Base-by-base conservation (phyloP, 2,888 invertebrate species). In the Athalia cordata region DNA sequence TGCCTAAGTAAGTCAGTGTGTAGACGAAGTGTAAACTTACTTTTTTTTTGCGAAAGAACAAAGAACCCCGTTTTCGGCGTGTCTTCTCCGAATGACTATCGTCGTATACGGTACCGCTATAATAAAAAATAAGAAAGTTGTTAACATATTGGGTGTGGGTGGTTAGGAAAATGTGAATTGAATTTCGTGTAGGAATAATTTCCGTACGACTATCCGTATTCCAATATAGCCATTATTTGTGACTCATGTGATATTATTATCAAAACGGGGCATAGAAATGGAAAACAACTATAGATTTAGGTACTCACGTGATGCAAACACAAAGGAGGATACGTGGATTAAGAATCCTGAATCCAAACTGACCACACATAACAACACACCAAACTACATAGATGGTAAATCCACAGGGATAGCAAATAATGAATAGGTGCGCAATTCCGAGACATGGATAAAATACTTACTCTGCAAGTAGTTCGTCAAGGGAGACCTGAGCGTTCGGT, bases 41-140 rank as follows among this genome's bases (percentile, higher is more conserved):
- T 93, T 97, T 96, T 91, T 97, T 97, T 91, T 97, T 97, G 83
- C 97, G 94, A 89, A 97, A 97, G 93, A 97, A 97, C 79, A 97
- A 91, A 83, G 97, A 97, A 77, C 97, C 97, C 74, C 97, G 92
- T 91, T 97, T 97, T 84, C 96, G 93, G 85, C 97, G 92, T 65
- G 88, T 89, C 88, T 97, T 97, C 87, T 96, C 96, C 29, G 96
- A 94, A 88, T 95, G 95, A 86, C 95, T 95, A 86, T 95, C 95
- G 84, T 94, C 92, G 79, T 91, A 91, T 8, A 83, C 85, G 43
- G 84, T 81, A 43, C 87, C 86, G 82, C 86, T 88, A 74, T 4
- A 65, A 77, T 49, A 50, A 13, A 29, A 45, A 61, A 11, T 11
- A 2, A 29, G 29, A 2, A 29, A 29, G 29, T 29, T 29, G 1